Conservation (phyloP, 2,797 vertebrate genomes). For the Dendrocincla fuliginosa region DNA sequence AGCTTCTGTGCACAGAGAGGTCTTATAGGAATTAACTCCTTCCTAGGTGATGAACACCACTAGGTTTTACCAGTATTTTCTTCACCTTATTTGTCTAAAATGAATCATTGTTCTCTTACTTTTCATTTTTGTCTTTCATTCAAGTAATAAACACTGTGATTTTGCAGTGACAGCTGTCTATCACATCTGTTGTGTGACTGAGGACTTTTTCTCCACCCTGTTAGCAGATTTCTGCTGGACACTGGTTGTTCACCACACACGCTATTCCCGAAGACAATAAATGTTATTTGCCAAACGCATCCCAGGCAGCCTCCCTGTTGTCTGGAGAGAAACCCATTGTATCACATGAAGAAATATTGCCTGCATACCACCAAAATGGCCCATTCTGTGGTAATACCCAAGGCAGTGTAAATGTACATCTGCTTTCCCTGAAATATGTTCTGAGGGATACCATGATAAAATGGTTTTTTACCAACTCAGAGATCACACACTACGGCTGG, state of each 20-base stretch:
- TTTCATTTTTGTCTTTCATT: not conserved
- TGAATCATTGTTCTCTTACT: not conserved
- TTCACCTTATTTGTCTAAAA: not conserved
- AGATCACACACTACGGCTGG: not conserved
- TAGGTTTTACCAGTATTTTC: not conserved
- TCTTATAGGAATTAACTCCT: conserved; percentile 43
- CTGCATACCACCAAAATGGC: not conserved
- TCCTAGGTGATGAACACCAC: not conserved
- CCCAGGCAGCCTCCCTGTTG: not conserved
- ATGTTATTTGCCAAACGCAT: not conserved
- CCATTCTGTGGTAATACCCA: not conserved
- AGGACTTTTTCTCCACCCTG: not conserved
- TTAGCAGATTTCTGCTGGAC: not conserved
- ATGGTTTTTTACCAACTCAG: not conserved
- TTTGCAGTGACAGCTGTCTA: not conserved
- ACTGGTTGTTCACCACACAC: not conserved
- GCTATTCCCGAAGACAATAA: not conserved
- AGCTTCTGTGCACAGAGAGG: not conserved
- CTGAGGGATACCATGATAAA: not conserved
- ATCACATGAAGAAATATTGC: not conserved
- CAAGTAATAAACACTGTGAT: not conserved
- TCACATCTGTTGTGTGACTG: not conserved
- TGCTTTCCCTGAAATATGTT: not conserved
- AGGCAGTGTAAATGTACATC: not conserved
- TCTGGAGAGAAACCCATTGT: not conserved